Percentiles rank a stretch among this genome's conserved stretches.
Conservation (phyloP, 2,888 invertebrate species). For the Stenchaetothrips biformis region DNA sequence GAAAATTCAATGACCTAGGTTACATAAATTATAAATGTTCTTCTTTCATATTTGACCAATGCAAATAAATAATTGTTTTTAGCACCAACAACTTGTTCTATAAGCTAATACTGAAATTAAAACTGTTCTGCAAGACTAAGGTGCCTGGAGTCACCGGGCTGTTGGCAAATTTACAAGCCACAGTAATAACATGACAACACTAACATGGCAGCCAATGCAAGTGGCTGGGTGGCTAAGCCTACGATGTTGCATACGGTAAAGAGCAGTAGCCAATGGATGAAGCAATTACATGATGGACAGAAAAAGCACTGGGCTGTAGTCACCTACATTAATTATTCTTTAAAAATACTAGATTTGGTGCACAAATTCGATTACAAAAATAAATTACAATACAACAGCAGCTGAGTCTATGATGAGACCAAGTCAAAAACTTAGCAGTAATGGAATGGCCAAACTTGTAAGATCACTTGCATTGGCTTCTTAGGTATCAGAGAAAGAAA, state of each 20-base stretch:
- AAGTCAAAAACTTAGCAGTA: not conserved
- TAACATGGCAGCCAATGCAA: not conserved
- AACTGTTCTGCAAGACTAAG: not conserved
- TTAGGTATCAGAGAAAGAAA: slow-evolving; percentile 23
- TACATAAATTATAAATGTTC: not conserved
- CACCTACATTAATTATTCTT: not conserved
- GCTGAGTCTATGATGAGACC: not conserved
- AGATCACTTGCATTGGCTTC: slow-evolving; percentile 14
- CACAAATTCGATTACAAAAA: not conserved
- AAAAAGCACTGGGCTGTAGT: not conserved
- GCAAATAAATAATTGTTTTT: not conserved
- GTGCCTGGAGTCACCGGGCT: too few relatives aligned
- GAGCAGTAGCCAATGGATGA: not conserved
- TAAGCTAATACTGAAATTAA: slow-evolving; percentile 8
- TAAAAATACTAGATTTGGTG: slow-evolving; percentile 13
- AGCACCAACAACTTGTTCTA: slow-evolving; percentile 21
- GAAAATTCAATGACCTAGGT: slow-evolving; percentile 18
- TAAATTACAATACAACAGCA: slow-evolving; percentile 14
- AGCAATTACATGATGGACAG: not conserved
- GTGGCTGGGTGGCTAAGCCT: too few relatives aligned
- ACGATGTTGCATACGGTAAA: too few relatives aligned
- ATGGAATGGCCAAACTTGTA: slow-evolving; percentile 24
- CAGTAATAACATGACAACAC: not conserved
- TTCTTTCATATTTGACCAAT: not conserved
- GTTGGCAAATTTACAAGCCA: not conserved